Percentiles rank a stretch among this genome's conserved stretches.
Evolutionary conservation across 2,797 vertebrate genomes (phyloP).

Genomic region (Karalla daura): DNA sequence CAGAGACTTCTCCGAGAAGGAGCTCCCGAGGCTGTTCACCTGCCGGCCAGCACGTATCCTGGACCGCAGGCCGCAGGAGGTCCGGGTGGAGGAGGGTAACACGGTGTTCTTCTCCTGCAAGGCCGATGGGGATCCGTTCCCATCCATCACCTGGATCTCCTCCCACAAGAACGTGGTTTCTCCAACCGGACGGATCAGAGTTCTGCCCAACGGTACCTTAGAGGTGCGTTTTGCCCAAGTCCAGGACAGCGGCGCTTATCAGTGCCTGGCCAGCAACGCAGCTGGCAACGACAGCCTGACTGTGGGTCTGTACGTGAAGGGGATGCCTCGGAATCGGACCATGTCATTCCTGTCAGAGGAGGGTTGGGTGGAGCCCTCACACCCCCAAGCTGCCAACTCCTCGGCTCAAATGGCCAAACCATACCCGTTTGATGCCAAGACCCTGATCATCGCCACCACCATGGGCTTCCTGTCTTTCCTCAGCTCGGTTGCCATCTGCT

Average conservation of each 20-base stretch:
- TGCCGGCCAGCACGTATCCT: slow-evolving; percentile 85
- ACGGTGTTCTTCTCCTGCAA: slow-evolving; percentile 86
- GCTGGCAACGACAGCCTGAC: slow-evolving; percentile 89
- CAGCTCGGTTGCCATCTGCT: slow-evolving; percentile 91
- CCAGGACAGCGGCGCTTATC: slow-evolving; percentile 87
- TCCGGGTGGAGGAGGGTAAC: slow-evolving; percentile 85
- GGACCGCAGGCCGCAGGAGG: slow-evolving; percentile 81
- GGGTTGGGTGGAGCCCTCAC: slow-evolving; percentile 76
- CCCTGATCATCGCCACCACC: slow-evolving; percentile 88
- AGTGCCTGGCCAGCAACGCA: slow-evolving; percentile 87
- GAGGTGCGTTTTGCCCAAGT: slow-evolving; percentile 88
- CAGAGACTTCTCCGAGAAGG: slow-evolving; percentile 86
- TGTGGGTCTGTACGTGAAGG: slow-evolving; percentile 85
- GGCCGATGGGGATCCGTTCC: slow-evolving; percentile 88
- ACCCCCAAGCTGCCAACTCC: slow-evolving; percentile 77
- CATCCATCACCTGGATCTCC: slow-evolving; percentile 86
- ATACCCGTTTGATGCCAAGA: slow-evolving; percentile 86
- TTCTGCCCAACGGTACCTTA: slow-evolving; percentile 86
- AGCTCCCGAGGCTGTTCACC: slow-evolving; percentile 85
- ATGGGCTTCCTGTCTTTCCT: slow-evolving; percentile 93
- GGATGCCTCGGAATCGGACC: slow-evolving; percentile 78
- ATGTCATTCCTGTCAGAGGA: slow-evolving; percentile 74
- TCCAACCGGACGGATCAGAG: slow-evolving; percentile 82
- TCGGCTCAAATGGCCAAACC: slow-evolving; percentile 76
- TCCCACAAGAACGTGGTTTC: slow-evolving; percentile 79